Percentiles rank a stretch among this genome's conserved stretches.
These are phyloP conservation scores for Oreochromis tanganicae DNA, from an alignment of 2,113 vertebrate genomes.

Conservation along the genomic window DNA sequence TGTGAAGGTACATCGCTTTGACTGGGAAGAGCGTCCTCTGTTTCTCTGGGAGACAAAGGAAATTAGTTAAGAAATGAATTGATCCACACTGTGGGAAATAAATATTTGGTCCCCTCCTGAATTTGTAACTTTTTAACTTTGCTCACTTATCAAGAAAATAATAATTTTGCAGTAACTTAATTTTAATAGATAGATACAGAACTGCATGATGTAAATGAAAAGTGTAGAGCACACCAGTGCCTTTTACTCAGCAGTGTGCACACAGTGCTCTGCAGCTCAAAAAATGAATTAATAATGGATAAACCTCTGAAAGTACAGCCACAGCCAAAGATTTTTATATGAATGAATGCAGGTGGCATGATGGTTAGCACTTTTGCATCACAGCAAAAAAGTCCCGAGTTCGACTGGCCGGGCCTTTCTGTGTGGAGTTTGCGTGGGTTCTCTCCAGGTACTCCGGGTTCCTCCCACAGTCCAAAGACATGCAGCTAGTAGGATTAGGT, in stretches of 20 bases:
- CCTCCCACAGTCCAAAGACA: background rate
- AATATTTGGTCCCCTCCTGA: rapidly evolving
- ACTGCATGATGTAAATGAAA: background rate
- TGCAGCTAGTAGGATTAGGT: background rate
- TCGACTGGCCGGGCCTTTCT: background rate
- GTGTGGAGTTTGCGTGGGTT: background rate
- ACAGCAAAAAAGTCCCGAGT: background rate
- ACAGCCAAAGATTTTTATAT: background rate
- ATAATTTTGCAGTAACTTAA: background rate
- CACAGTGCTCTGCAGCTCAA: background rate
- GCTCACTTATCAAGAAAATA: background rate
- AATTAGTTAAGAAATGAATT: background rate
- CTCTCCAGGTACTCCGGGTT: background rate
- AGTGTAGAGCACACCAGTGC: background rate
- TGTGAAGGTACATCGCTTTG: slow-evolving; percentile 57
- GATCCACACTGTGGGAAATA: background rate
- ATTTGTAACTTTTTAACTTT: background rate
- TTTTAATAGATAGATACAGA: background rate
- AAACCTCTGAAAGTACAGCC: background rate
- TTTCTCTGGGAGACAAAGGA: slow-evolving; percentile 1
- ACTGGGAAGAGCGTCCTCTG: background rate
- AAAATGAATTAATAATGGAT: background rate
- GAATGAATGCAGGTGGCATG: background rate
- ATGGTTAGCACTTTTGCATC: background rate
- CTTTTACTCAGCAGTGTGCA: background rate